Percentiles rank a stretch among this genome's conserved stretches.
Evolutionary conservation across 2,797 vertebrate genomes (phyloP).

Genomic region (Momotus momota): DNA sequence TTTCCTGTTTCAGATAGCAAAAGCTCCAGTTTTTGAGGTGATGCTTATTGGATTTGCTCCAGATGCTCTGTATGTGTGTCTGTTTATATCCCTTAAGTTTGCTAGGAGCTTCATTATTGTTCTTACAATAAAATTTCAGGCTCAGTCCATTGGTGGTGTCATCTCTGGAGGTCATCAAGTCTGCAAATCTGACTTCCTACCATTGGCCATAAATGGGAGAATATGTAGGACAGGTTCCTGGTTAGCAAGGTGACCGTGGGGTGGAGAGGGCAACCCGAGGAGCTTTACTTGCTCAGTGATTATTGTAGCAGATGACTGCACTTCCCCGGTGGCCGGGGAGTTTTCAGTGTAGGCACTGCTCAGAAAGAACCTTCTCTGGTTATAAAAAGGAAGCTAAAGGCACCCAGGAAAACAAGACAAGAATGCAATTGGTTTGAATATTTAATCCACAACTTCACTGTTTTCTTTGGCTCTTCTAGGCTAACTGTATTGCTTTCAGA

Average conservation of each 20-base stretch:
- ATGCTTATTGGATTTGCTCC: not conserved
- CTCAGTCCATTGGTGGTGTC: fast-evolving
- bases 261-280: not conserved
- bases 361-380: not conserved
- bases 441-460: not conserved
- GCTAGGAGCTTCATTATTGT: not conserved
- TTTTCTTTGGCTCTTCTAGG: not conserved
- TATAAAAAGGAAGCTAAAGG: not conserved
- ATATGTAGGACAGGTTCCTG: not conserved
- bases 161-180: not conserved
- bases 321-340: not conserved
- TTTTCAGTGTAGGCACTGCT: not conserved
- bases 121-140: not conserved
- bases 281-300: fast-evolving
- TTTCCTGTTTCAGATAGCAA: not conserved
- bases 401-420: not conserved
- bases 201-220: not conserved
- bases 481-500: not conserved
- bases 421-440: not conserved
- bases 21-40: not conserved
- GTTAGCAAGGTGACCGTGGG: fast-evolving
- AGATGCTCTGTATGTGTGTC: fast-evolving
- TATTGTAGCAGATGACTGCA: not conserved
- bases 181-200: not conserved
- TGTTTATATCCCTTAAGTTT: not conserved